phyloP scores from a whole-genome alignment of 2,113 vertebrate species.

The Amblyopsis rosae region DNA sequence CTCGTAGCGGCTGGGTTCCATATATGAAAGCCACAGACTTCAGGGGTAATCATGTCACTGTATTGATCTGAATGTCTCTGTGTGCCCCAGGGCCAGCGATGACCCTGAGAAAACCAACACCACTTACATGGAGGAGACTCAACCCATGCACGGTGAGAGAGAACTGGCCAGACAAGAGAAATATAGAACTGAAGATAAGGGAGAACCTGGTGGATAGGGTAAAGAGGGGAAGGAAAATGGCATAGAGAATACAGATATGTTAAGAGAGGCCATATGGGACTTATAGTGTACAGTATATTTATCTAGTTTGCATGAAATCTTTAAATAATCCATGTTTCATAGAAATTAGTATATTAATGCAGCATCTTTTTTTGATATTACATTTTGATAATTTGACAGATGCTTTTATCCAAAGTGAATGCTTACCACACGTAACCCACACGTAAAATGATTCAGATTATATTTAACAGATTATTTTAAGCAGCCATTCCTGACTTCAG shows the following conservation, averaged over 20 bases:
- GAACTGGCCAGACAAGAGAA: background rate
- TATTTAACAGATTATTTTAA: background rate
- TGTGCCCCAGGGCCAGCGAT: constrained; percentile 81
- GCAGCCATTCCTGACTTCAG: too few relatives aligned
- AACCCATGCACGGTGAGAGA: constrained; percentile 87
- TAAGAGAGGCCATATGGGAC: background rate
- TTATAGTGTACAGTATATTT: constrained; percentile 27
- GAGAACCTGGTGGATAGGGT: background rate
- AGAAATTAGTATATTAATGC: constrained; percentile 44
- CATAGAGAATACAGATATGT: background rate
- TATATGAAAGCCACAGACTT: constrained; percentile 41
- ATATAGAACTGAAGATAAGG: background rate
- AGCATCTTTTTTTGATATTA: constrained; percentile 16
- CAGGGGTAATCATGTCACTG: constrained; percentile 41
- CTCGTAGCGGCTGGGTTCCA: background rate
- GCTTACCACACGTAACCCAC: too few relatives aligned
- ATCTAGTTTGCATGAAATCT: constrained; percentile 44
- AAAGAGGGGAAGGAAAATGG: constrained; percentile 1
- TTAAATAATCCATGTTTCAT: constrained; percentile 30
- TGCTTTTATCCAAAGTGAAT: too few relatives aligned
- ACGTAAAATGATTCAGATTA: background rate
- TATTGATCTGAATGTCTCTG: constrained; percentile 57
- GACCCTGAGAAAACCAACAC: constrained; percentile 91
- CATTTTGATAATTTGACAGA: too few relatives aligned
- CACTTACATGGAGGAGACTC: constrained; percentile 88